Evolutionary conservation across 1,140 invertebrate genomes (phyloP), one percentile per base, ranked within the genome.

Genomic region (Drosophila malerkotliana): DNA sequence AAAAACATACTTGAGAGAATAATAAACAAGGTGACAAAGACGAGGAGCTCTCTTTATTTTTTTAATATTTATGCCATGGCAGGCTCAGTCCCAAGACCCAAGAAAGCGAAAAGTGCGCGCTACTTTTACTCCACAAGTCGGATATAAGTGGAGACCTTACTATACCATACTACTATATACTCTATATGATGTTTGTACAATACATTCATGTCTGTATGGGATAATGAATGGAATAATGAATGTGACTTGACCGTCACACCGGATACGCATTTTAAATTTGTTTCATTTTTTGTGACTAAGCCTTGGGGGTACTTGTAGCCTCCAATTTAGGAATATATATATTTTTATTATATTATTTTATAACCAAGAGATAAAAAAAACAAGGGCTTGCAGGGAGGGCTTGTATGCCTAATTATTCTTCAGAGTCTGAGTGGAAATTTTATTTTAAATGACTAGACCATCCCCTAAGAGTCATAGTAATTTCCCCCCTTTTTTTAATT

Each of bases 1-100:
- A 64, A 64, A 54, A 64, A 68, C 34, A 49, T 18, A 18, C 18
- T 18, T 1, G 21, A 39, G 67, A 48, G 59, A 48, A 74, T 74
- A 74, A 74, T 74, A 64, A 75, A 74, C 69, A 74, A 74, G 72
- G 72, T 69, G 52, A 69, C 67, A 69, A 69, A 69, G 67, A 68
- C 63, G 18, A 26, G 51, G 9, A 21, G 34, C 34, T 15, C 32
- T 18, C 64, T 69, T 63, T 57, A 44, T 39, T 56, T 9, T 30
- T 8, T 30, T 30, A 24, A 69, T 69, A 68, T 56, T 56, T 69
- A 49, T 69, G 63, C 63, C 63, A 69, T 44, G 18, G 51, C 67
- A 69, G 63, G 63, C 63, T 63, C 47, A 21, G 21, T 3, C 3
- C 3, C 21, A 21, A 21, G 21, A 21, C 21, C 21, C 21, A 21